Base-by-base conservation (phyloP, 2,888 invertebrate genomes). In the Hoplodrina blanda region DNA sequence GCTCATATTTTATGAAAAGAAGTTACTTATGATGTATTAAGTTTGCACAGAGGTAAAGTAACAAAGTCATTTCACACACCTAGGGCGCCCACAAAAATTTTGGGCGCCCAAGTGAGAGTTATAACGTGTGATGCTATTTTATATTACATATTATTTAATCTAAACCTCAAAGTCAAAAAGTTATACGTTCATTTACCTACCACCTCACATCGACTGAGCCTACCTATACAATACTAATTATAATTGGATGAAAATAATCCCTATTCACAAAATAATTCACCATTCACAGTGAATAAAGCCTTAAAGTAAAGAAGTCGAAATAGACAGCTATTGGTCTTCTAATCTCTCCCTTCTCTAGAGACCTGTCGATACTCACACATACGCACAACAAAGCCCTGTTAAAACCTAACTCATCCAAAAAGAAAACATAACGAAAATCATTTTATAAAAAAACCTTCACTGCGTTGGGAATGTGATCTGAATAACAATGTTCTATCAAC, bases 401-500 rank as follows among this genome's bases (percentile, higher is more conserved):
- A 69, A 57, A 62, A 68, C 83, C 68, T 62, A 62, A 80, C 76
- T 75, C 68, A 80, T 82, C 80, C 62, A n/a, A 60, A 59, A 62
- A 69, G 62, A 71, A 74, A 75, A 74, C 67, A 82, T 64, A 52
- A 74, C 59, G 60, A 74, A 70, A 61, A 66, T 79, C 64, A 80
- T 64, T 75, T 75, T 75, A 75, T 25, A 73, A 76, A 72, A 25
- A 81, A 83, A 68, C 69, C 62, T 73, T 60, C 54, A 55, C 50
- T 56, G 60, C 69, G 62, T 71, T 37, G 57, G 49, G 60, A 62
- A 69, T 77, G 81, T 73, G 81, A 55, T 53, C 67, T 50, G 84
- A 81, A 81, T 81, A 66, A 68, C 55, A 80, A 81, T 77, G 73
- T 72, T 61, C 76, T 56, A 72, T 68, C 63, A 64, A 70, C 55